Evolutionary conservation across 2,888 invertebrate genomes (phyloP), one percentile per base, ranked within the genome.

Genomic region (Diarsia rubi): DNA sequence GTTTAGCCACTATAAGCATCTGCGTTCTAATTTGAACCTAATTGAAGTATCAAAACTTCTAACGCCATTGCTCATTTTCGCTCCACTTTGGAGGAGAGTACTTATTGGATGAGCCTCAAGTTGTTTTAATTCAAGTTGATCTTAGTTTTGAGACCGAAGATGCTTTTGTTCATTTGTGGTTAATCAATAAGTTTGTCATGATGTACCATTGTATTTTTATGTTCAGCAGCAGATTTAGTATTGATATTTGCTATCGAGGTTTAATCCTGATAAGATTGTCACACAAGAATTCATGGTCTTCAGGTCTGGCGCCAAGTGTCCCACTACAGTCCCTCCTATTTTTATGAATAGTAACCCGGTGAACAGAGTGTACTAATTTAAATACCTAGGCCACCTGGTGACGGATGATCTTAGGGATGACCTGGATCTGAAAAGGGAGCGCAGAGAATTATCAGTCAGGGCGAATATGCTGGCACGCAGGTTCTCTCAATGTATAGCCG

Each of bases 31-130:
- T 69, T 75, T 14, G 6, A 37, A 45, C 75, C 24, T 42, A 27
- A 47, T 45, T 75, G 27, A 76, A 57, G 76, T 47, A 57, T 57
- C 42, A 27, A 47, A 76, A 76, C 27, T 76, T 75, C 11, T 21
- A 37, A 76, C 5, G 49, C 9, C 19, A 37, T 57, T 65, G 75
- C 65, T 74, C 76, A 76, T 44, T 76, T 75, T 66, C n/a, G 11
- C 57, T 42, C 42, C 16, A 47, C 45, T 74, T 74, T n/a, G 42
- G 16, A 31, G n/a, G 6, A 21, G n/a, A 37, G 45, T 47, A n/a
- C 42, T 62, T 42, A 37, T 65, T 47, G 21, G 9, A 54, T 57
- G 4, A 65, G 45, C n/a, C 1, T 27, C 24, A 75, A 74, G 47
- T 65, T 57, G 42, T 42, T 65, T 74, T 42, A 64, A 57, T 57